Base-by-base conservation (phyloP, 1,140 invertebrate species). In the Holcopasites calliopsidis region DNA sequence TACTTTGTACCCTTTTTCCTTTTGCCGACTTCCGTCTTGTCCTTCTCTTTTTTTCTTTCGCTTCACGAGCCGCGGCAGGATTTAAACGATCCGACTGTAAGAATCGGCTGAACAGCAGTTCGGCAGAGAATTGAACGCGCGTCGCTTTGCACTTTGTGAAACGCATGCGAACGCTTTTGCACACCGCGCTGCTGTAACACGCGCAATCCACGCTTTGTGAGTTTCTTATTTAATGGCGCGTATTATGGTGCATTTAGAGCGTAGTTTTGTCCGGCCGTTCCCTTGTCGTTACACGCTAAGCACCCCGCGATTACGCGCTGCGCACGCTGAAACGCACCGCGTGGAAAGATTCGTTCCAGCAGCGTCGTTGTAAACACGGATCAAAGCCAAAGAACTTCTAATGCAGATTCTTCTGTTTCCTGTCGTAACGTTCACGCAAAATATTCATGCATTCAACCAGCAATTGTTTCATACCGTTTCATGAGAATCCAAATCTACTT, bases 171-270 rank as follows among this genome's bases (percentile, higher is more conserved):
- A 47, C n/a, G n/a, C n/a, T 47, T 18, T 47, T 47, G 13, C 16
- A 47, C 1, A n/a, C 16, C 2, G 18, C 11, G 26, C 26, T 23
- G n/a, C 47, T 33, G 28, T 31, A 21, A 18, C 21, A 50, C 33
- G 13, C 21, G 0, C n/a, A 21, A 4, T n/a, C 26, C 38, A 21
- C 50, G 54, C 55, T 70, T 70, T 70, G 68, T 38, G 42, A 58
- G 35, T 70, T 70, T 70, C 54, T 60, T 60, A 60, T 49, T 60
- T 70, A 70, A 70, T 47, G 42, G 31, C 47, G n/a, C 68, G 38
- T 60, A 60, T 49, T 26, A 70, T 18, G 68, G 23, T 2, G 8
- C 68, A 60, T 68, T 55, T 23, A 13, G 40, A 57, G 6, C 13
- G 31, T 23, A 49, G 33, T 70, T 70, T 70, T 13, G 68, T 13